Conservation (phyloP, 2,113 vertebrate genomes). For the Etheostoma spectabile region DNA sequence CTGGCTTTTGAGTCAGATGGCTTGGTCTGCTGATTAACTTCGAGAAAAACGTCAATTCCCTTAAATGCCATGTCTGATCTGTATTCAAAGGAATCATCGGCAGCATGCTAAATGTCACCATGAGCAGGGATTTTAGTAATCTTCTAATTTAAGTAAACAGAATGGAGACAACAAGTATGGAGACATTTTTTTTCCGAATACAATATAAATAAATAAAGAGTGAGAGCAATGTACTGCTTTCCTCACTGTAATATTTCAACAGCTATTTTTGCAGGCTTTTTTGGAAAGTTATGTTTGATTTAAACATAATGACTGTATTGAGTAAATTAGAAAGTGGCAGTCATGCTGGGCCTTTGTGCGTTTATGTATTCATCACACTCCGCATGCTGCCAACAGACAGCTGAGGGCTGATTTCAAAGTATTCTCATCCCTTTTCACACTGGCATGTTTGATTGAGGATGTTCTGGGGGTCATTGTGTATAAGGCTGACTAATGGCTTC, state of each 20-base stretch:
- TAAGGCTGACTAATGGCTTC: conserved; percentile 54
- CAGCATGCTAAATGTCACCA: conserved; percentile 65
- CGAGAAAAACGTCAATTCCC: conserved; percentile 43
- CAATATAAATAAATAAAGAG: conserved; percentile 8
- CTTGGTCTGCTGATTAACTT: conserved; percentile 59
- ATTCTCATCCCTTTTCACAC: conserved; percentile 47
- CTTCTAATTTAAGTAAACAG: conserved; percentile 67
- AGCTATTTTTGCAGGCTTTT: conserved; percentile 26
- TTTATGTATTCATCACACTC: conserved; percentile 58
- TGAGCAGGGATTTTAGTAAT: conserved; percentile 36
- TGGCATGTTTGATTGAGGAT: conserved; percentile 66
- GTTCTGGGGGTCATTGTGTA: conserved; percentile 46
- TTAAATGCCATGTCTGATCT: conserved; percentile 67
- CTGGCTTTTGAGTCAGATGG: conserved; percentile 38
- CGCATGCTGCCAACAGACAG: conserved; percentile 46
- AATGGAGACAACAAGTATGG: neutral
- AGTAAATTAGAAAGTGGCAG: conserved; percentile 66
- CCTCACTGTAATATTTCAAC: conserved; percentile 9
- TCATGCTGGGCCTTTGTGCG: conserved; percentile 37
- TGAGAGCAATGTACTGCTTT: neutral
- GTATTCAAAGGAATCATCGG: conserved; percentile 52
- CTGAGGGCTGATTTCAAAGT: conserved; percentile 66
- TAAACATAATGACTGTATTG: conserved; percentile 49
- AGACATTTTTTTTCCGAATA: conserved; percentile 11
- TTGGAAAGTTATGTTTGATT: conserved; percentile 42